Percentiles rank a stretch among this genome's conserved stretches.
These are phyloP conservation scores for Melanerpes formicivorus DNA, from an alignment of 2,113 vertebrate genomes.

Conservation along the genomic window DNA sequence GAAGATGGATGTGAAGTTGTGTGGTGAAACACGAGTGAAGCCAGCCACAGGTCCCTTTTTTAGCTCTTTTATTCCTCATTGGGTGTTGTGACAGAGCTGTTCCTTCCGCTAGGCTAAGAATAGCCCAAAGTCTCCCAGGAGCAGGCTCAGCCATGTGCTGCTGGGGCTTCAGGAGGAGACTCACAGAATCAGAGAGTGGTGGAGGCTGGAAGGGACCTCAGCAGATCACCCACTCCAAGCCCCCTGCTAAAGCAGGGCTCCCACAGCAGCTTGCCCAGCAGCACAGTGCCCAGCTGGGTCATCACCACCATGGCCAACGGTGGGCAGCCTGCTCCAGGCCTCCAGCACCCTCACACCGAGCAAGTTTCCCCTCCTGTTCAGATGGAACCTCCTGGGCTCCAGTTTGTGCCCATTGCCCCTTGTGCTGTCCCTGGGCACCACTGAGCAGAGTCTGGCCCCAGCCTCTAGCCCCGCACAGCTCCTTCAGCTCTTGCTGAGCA, in stretches of 20 bases:
- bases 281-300: background rate
- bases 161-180: background rate
- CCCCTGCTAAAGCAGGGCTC: too few relatives aligned
- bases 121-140: conserved; percentile 31
- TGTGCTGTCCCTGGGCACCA: too few relatives aligned
- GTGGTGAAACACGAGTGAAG: conserved; percentile 26
- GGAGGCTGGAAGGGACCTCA: background rate
- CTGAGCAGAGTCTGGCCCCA: too few relatives aligned
- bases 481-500: too few relatives aligned
- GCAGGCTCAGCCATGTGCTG: conserved; percentile 5
- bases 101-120: conserved; percentile 65
- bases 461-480: too few relatives aligned
- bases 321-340: too few relatives aligned
- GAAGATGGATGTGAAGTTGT: background rate
- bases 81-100: conserved; percentile 16
- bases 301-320: background rate
- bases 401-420: too few relatives aligned
- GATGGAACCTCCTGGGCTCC: too few relatives aligned
- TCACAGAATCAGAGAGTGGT: too few relatives aligned
- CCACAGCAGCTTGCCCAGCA: too few relatives aligned
- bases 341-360: too few relatives aligned
- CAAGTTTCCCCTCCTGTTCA: too few relatives aligned
- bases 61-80: conserved; percentile 46
- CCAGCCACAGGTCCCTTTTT: background rate
- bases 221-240: background rate